Percentiles rank a stretch among this genome's conserved stretches.
Conservation (phyloP, 1,140 invertebrate species). For the Psix sp. region DNA sequence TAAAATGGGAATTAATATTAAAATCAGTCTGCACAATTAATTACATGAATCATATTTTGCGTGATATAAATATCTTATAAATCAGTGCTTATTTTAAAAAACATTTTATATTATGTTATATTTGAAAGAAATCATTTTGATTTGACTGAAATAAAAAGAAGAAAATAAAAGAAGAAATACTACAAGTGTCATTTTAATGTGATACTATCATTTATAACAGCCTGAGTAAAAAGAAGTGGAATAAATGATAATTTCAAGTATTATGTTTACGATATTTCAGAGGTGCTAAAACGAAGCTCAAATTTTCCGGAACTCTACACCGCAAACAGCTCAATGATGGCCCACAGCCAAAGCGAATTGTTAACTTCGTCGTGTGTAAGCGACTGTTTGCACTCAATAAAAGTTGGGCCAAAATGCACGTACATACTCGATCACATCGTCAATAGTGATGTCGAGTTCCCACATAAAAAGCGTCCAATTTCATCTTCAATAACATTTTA, state of each 20-base stretch:
- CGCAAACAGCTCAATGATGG: conserved; percentile 56
- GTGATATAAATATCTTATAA: too few species aligned
- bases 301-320: conserved; percentile 34
- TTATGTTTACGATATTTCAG: conserved; percentile 20
- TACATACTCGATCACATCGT: conserved; percentile 44
- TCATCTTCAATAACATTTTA: conserved; percentile 15
- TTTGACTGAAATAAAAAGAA: too few species aligned
- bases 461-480: conserved; percentile 36
- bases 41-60: too few species aligned
- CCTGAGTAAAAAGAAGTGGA: conserved; percentile 2
- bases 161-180: too few species aligned
- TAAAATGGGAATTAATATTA: too few species aligned
- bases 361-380: conserved; percentile 53
- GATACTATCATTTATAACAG: too few species aligned
- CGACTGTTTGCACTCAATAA: conserved; percentile 57
- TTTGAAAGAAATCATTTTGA: too few species aligned
- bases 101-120: too few species aligned
- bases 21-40: too few species aligned
- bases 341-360: conserved; percentile 49
- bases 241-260: conserved; percentile 8
- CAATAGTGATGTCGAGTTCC: conserved; percentile 43
- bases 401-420: conserved; percentile 46
- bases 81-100: too few species aligned
- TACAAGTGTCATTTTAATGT: too few species aligned
- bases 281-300: conserved; percentile 36